A percentile compares a stretch with the other conserved stretches of the same genome.
Conservation (phyloP, 2,797 vertebrate species). For the Crossoptilon crossoptilon region DNA sequence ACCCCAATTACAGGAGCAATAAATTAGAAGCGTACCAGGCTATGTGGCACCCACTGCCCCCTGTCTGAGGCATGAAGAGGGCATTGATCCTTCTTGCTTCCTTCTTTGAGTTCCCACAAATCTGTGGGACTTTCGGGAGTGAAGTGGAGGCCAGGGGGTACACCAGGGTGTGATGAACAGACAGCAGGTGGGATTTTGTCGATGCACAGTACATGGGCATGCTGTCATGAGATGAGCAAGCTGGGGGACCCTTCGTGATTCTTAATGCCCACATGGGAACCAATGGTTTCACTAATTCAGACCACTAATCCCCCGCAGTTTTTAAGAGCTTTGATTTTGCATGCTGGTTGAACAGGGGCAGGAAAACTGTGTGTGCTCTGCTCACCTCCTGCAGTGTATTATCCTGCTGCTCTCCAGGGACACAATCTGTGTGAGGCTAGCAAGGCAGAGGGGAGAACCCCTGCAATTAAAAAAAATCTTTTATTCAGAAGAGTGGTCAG, state of each 20-base stretch:
- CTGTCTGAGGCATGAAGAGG: background rate
- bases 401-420: background rate
- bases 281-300: background rate
- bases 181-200: background rate
- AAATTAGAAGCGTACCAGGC: slow-evolving; percentile 35
- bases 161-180: accelerated
- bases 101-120: background rate
- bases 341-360: background rate
- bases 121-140: background rate
- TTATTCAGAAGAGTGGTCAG: no score
- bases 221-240: background rate
- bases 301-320: background rate
- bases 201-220: accelerated
- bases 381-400: accelerated
- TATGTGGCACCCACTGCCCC: background rate
- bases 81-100: background rate
- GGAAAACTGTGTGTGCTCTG: background rate
- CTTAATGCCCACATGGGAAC: background rate
- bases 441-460: accelerated
- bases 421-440: background rate
- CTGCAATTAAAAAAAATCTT: background rate
- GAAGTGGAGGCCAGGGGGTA: no score
- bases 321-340: slow-evolving; percentile 2
- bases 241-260: background rate
- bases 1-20: slow-evolving; percentile 77